Percentiles rank a stretch among this genome's conserved stretches.
Conservation (phyloP, 2,888 invertebrate genomes). For the Pomacea canaliculata region DNA sequence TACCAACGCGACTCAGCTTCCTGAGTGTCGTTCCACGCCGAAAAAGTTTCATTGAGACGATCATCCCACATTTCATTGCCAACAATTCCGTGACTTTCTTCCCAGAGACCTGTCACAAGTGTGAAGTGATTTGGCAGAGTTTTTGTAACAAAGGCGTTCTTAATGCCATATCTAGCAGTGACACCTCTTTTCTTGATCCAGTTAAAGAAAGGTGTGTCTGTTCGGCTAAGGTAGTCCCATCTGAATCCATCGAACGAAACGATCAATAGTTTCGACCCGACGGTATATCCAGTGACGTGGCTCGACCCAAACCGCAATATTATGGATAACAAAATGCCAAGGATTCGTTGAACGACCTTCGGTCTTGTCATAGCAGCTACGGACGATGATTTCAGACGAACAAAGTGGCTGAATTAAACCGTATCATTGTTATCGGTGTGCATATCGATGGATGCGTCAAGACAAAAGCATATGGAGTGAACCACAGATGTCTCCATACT, state of each 20-base stretch:
- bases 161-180: conserved; percentile 72
- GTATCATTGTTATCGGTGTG: no score
- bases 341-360: neutral
- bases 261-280: conserved; percentile 68
- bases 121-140: conserved; percentile 83
- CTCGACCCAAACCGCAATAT: neutral
- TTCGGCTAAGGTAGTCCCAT: conserved; percentile 76
- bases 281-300: neutral
- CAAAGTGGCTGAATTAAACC: no score
- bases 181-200: conserved; percentile 74
- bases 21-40: conserved; percentile 31
- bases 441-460: no score
- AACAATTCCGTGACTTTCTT: conserved; percentile 79
- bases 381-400: no score
- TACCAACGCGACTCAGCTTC: conserved; percentile 71
- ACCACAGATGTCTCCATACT: no score
- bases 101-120: conserved; percentile 76
- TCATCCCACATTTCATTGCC: conserved; percentile 77
- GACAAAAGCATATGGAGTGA: no score
- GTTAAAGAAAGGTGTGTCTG: conserved; percentile 74
- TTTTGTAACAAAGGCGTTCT: conserved; percentile 73
- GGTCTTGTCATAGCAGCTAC: neutral
- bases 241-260: conserved; percentile 82
- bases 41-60: conserved; percentile 54
- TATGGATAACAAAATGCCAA: neutral